Percentiles rank a stretch among this genome's conserved stretches.
These are phyloP conservation scores for Botia kubotai DNA, from an alignment of 2,797 vertebrate genomes.

Conservation along the genomic window DNA sequence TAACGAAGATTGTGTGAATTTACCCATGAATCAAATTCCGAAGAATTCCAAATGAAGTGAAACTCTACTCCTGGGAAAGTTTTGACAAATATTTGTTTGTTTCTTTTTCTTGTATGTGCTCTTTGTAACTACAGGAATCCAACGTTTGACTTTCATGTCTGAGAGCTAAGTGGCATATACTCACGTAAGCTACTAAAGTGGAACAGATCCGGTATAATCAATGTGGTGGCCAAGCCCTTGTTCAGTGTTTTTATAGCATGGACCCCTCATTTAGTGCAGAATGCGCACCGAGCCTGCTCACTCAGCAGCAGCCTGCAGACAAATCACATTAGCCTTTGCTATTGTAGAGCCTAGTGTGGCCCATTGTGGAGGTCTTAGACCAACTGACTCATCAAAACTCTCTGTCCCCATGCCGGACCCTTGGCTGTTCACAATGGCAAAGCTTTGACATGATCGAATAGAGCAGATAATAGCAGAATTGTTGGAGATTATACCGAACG, in stretches of 20 bases:
- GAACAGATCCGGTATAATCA: slow-evolving; percentile 83
- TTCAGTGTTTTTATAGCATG: slow-evolving; percentile 84
- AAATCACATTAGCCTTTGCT: slow-evolving; percentile 75
- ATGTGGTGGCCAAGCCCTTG: slow-evolving; percentile 74
- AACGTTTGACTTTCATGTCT: neutral
- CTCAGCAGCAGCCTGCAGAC: slow-evolving; percentile 83
- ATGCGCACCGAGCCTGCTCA: slow-evolving; percentile 81
- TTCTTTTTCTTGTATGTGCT: neutral
- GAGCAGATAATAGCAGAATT: slow-evolving; percentile 77
- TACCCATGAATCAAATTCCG: neutral
- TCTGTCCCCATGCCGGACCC: slow-evolving; percentile 63
- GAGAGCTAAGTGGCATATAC: slow-evolving; percentile 73
- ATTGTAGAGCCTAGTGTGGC: slow-evolving; percentile 75
- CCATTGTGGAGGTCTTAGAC: slow-evolving; percentile 79
- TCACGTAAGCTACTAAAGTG: slow-evolving; percentile 82
- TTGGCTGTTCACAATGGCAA: slow-evolving; percentile 63
- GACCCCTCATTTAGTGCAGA: slow-evolving; percentile 69
- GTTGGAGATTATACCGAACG: slow-evolving; percentile 74
- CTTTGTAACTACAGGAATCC: slow-evolving; percentile 15
- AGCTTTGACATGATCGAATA: slow-evolving; percentile 79
- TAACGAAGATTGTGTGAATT: slow-evolving; percentile 16
- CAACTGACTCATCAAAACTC: slow-evolving; percentile 78
- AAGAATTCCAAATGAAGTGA: neutral
- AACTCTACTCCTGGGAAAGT: slow-evolving; percentile 7
- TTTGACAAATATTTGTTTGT: neutral